Evolutionary conservation across 1,140 invertebrate genomes (phyloP).

Genomic region (Trachymyrmex septentrionalis): DNA sequence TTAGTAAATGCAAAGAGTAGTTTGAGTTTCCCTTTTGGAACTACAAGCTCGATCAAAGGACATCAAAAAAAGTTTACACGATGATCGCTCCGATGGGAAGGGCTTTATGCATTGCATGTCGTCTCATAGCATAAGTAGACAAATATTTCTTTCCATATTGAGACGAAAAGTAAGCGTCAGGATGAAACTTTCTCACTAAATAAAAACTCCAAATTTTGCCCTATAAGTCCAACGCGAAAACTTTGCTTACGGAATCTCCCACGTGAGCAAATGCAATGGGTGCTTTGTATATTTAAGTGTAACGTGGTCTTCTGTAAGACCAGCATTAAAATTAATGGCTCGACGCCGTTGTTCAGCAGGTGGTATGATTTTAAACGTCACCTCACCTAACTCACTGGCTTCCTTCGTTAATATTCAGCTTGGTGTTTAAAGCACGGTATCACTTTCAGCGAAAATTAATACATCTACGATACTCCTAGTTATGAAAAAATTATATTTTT

Average conservation of each 20-base stretch:
- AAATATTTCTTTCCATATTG: constrained; percentile 66
- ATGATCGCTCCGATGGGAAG: constrained; percentile 11
- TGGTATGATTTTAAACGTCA: constrained; percentile 70
- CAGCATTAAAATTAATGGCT: constrained; percentile 76
- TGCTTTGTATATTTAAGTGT: constrained; percentile 69
- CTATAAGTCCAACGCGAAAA: constrained; percentile 70
- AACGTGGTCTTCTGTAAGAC: constrained; percentile 68
- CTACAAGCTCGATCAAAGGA: background rate
- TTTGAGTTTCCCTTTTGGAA: background rate
- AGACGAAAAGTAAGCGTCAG: constrained; percentile 68
- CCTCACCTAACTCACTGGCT: constrained; percentile 34
- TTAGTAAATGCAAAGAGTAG: background rate
- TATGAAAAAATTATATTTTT: constrained; percentile 37
- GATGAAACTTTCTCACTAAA: constrained; percentile 79
- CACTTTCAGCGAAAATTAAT: constrained; percentile 27
- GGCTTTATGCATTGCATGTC: constrained; percentile 8
- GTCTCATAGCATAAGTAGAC: constrained; percentile 35
- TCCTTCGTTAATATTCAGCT: constrained; percentile 43
- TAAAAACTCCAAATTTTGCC: constrained; percentile 78
- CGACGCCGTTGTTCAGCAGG: constrained; percentile 53
- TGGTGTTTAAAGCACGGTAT: constrained; percentile 23
- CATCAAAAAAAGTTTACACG: constrained; percentile 15
- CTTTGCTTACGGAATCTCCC: constrained; percentile 76
- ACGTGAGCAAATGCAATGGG: constrained; percentile 65
- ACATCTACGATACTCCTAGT: background rate